These are phyloP conservation scores for Drosophila longiperda DNA, from an alignment of 2,888 invertebrate species.

Conservation along the genomic window DNA sequence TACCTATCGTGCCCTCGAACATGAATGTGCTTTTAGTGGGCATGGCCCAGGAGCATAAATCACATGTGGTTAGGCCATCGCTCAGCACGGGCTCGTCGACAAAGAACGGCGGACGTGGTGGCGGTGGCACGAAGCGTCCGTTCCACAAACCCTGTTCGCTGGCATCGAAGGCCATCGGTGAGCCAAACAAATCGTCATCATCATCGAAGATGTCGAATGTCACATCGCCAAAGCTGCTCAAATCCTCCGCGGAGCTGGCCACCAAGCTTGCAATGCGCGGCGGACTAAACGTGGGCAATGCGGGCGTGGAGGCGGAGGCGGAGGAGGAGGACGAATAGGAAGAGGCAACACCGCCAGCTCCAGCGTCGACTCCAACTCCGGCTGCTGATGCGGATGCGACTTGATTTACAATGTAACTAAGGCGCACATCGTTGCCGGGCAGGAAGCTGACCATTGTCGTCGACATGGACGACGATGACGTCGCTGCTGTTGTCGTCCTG, in stretches of 20 bases:
- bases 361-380: constrained; percentile 12
- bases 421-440: constrained; percentile 65
- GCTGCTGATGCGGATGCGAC: constrained; percentile 47
- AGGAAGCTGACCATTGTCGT: constrained; percentile 58
- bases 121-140: constrained; percentile 88
- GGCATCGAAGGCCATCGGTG: constrained; percentile 85
- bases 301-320: constrained; percentile 26
- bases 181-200: constrained; percentile 85
- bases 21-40: constrained; percentile 87
- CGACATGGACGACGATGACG: constrained; percentile 29
- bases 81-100: constrained; percentile 87
- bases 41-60: constrained; percentile 90
- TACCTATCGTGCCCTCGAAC: constrained; percentile 87
- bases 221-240: constrained; percentile 81
- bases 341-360: constrained; percentile 1
- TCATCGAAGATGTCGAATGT: constrained; percentile 84
- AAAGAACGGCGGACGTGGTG: constrained; percentile 88
- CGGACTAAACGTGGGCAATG: constrained; percentile 78
- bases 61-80: constrained; percentile 90
- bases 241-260: constrained; percentile 83
- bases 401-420: constrained; percentile 77
- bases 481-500: constrained; percentile 33
- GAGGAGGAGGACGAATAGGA: not conserved
- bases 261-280: constrained; percentile 83
- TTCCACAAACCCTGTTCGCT: constrained; percentile 85